Evolutionary conservation across 1,140 invertebrate genomes (phyloP).

Genomic region (Triops cancriformis): DNA sequence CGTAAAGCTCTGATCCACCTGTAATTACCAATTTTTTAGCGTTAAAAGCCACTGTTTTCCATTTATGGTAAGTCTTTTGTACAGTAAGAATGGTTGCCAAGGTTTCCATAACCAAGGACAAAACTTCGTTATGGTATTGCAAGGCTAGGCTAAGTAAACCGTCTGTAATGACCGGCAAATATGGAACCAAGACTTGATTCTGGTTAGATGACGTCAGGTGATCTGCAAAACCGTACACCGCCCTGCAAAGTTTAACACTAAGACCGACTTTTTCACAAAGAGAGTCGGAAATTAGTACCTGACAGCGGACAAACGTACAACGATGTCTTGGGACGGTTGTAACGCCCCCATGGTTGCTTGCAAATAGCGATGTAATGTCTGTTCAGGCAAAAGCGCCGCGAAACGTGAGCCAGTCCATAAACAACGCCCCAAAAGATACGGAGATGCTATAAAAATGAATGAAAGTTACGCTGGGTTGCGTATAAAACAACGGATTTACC

Average conservation of each 20-base stretch:
- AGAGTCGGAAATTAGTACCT: slow-evolving; percentile 34
- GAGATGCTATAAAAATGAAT: slow-evolving; percentile 46
- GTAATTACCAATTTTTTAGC: slow-evolving; percentile 30
- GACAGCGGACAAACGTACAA: slow-evolving; percentile 44
- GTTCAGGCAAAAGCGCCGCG: slow-evolving; percentile 48
- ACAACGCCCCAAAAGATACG: slow-evolving; percentile 62
- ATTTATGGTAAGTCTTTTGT: slow-evolving; percentile 33
- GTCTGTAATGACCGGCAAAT: slow-evolving; percentile 45
- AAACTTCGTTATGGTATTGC: slow-evolving; percentile 50
- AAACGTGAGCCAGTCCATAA: slow-evolving; percentile 61
- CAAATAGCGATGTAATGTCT: slow-evolving; percentile 50
- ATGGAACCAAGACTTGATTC: slow-evolving; percentile 41
- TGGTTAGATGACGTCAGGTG: slow-evolving; percentile 44
- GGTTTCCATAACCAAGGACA: slow-evolving; percentile 57
- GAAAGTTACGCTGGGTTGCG: slow-evolving; percentile 12
- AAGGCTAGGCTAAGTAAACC: slow-evolving; percentile 45
- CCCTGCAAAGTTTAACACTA: slow-evolving; percentile 34
- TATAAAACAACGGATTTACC: slow-evolving; percentile 38
- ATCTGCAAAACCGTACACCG: slow-evolving; percentile 48
- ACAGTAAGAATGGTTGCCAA: slow-evolving; percentile 56
- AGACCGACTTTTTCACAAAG: slow-evolving; percentile 38
- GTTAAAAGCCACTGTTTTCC: background rate
- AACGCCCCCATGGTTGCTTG: slow-evolving; percentile 54
- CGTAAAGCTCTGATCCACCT: slow-evolving; percentile 61
- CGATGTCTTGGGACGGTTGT: slow-evolving; percentile 46